Base-by-base conservation (phyloP, 2,888 invertebrate genomes). In the Tortrix viridana region DNA sequence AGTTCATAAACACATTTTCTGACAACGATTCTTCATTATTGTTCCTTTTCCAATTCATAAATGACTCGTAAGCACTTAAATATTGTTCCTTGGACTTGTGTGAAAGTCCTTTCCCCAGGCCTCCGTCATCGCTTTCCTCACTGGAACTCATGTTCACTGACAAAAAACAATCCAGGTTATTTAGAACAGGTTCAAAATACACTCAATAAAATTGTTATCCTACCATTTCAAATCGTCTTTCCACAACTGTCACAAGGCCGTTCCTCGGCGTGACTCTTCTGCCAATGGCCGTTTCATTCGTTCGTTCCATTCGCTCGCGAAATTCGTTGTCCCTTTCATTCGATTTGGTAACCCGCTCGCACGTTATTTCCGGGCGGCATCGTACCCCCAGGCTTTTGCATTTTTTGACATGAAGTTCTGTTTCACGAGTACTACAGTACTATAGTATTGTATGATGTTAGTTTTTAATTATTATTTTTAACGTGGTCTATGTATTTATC, bases 101-200 rank as follows among this genome's bases (percentile, higher is more conserved):
- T 9, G 60, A 41, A n/a, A 60, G 48, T 20, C 6, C n/a, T 2
- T 41, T 41, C 1, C 41, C 41, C 6, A 41, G 41, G n/a, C 5
- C 41, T 14, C 46, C 38, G 12, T 54, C 48, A 41, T 41, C 41
- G n/a, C 26, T 43, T 41, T 41, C 58, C 26, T 49, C 58, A 20
- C 54, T 55, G n/a, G 44, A 55, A 43, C 43, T 55, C 60, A 60
- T 60, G 26, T 54, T 54, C 41, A 47, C 41, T 58, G 19, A 6
- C 16, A 23, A 48, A 38, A 57, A 38, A 26, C 18, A 9, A 19
- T n/a, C 1, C 16, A 6, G 41, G 5, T 41, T 32, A 32, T 32
- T 22, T 7, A 5, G 18, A 12, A 44, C 12, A 7, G 37, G 22
- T 37, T 5, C 14, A 18, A 22, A 38, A 12, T 19, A 38, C 3